Evolutionary conservation across 2,888 invertebrate species (phyloP).

Genomic region (Keiferia lycopersicella): DNA sequence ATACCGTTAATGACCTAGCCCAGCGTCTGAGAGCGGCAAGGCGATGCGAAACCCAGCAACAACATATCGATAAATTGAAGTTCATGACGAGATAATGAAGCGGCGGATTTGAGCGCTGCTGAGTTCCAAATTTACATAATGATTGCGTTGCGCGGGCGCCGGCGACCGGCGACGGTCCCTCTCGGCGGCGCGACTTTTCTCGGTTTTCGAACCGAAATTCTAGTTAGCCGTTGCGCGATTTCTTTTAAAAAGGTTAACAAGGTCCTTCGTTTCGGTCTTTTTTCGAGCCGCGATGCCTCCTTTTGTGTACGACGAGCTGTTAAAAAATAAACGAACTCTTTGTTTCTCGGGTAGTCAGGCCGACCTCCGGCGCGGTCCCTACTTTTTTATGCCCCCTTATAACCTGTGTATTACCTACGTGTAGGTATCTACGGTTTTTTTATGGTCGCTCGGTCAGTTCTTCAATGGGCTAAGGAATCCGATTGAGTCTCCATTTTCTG

Average conservation of each 20-base stretch:
- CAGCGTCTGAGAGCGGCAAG: slow-evolving; percentile 35
- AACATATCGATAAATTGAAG: slow-evolving; percentile 53
- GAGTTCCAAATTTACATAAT: slow-evolving; percentile 70
- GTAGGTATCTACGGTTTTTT: slow-evolving; percentile 79
- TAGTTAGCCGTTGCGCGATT: slow-evolving; percentile 78
- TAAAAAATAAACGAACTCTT: slow-evolving; percentile 81
- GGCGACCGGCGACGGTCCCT: slow-evolving; percentile 51
- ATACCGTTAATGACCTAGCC: slow-evolving; percentile 56
- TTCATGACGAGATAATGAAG: slow-evolving; percentile 56
- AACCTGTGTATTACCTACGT: slow-evolving; percentile 81
- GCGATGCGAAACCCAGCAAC: slow-evolving; percentile 26
- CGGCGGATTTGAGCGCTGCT: slow-evolving; percentile 55
- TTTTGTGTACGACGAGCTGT: slow-evolving; percentile 81
- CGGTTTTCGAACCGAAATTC: slow-evolving; percentile 79
- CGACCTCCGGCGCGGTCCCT: slow-evolving; percentile 80
- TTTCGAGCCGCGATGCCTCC: slow-evolving; percentile 77
- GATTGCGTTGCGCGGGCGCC: slow-evolving; percentile 75
- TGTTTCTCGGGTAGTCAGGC: slow-evolving; percentile 80
- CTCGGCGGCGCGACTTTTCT: slow-evolving; percentile 68
- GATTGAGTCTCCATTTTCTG: slow-evolving; percentile 74
- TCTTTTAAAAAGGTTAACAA: slow-evolving; percentile 81
- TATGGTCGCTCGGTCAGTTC: slow-evolving; percentile 79
- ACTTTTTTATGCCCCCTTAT: slow-evolving; percentile 80
- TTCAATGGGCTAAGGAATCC: slow-evolving; percentile 80
- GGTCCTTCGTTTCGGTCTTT: slow-evolving; percentile 77